Evolutionary conservation across 1,140 invertebrate species (phyloP).

Genomic region (Sitodiplosis mosellana): DNA sequence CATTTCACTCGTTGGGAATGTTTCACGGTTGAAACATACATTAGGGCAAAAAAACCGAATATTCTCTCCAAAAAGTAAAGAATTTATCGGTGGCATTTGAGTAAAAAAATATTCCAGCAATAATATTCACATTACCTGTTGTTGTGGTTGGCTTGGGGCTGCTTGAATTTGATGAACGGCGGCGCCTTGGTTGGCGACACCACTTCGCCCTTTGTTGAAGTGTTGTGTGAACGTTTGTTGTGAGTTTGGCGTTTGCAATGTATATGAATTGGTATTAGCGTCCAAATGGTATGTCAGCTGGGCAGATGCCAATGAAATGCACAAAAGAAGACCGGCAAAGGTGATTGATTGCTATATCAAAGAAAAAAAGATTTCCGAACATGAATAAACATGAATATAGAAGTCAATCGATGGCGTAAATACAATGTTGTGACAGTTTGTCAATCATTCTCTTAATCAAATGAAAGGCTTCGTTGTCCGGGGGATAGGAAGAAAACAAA

Average conservation of each 20-base stretch:
- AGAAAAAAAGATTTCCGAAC: no score
- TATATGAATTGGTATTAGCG: slow-evolving; percentile 19
- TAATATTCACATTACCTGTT: background rate
- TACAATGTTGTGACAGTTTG: no score
- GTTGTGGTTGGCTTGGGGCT: background rate
- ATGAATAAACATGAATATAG: no score
- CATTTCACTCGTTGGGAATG: no score
- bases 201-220: slow-evolving; percentile 10
- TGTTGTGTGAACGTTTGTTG: slow-evolving; percentile 22
- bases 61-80: no score
- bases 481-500: no score
- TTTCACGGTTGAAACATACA: no score
- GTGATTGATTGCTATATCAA: background rate
- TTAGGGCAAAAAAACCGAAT: no score
- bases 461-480: no score
- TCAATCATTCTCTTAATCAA: no score
- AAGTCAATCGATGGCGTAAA: no score
- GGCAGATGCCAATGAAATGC: slow-evolving; percentile 5
- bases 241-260: slow-evolving; percentile 17
- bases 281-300: slow-evolving; percentile 21
- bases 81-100: no score
- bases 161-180: background rate
- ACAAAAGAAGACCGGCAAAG: background rate
- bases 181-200: background rate
- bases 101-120: background rate